Conservation (phyloP, 2,113 vertebrate species). For the Nothoprocta pentlandii region DNA sequence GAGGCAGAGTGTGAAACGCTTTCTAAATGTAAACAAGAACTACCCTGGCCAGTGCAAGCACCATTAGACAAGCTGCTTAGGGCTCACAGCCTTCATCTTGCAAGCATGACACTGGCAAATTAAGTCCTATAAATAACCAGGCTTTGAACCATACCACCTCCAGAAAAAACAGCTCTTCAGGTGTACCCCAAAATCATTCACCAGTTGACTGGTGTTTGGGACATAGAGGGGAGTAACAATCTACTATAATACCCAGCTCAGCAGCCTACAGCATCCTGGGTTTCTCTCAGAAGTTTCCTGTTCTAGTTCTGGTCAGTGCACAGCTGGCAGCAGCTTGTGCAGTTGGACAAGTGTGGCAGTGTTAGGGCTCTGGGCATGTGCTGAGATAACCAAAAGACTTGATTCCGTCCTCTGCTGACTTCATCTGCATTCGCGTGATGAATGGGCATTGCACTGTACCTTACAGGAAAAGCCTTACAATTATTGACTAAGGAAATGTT, state of each 20-base stretch:
- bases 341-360: background rate
- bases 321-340: background rate
- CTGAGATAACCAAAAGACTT: background rate
- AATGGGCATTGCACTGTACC: background rate
- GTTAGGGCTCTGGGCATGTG: background rate
- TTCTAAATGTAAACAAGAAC: background rate
- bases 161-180: background rate
- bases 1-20: background rate
- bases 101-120: background rate
- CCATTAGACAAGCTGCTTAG: background rate
- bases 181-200: background rate
- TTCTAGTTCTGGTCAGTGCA: background rate
- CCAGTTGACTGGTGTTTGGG: background rate
- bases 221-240: background rate
- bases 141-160: background rate
- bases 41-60: background rate
- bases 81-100: background rate
- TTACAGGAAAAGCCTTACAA: background rate
- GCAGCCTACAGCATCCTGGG: background rate
- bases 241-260: background rate
- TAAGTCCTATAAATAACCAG: background rate
- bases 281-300: background rate
- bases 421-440: background rate
- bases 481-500: accelerated
- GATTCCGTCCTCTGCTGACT: background rate